Evolutionary conservation across 1,140 invertebrate genomes (phyloP).

Genomic region (Ericerus pela): DNA sequence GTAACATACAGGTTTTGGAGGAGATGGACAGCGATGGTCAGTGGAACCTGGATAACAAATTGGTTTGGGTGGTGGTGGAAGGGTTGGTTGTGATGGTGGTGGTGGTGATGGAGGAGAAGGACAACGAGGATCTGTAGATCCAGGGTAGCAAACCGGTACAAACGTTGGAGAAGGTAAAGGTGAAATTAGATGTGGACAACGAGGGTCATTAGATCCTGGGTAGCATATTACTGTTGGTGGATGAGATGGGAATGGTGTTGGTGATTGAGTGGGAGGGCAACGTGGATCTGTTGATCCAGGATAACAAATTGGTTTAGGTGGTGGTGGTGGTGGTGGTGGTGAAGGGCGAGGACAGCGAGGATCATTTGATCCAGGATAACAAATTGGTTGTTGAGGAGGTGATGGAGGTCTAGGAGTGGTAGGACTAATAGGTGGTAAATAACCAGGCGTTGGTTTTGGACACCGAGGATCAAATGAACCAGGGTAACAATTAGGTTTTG

Average conservation of each 20-base stretch:
- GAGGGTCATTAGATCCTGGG: slow-evolving; percentile 23
- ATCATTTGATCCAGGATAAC: slow-evolving; percentile 34
- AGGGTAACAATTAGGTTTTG: slow-evolving; percentile 23
- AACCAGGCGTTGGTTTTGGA: slow-evolving; percentile 23
- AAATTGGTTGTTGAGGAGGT: slow-evolving; percentile 22
- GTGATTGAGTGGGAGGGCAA: slow-evolving; percentile 24
- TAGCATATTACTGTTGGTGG: slow-evolving; percentile 24
- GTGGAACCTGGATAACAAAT: slow-evolving; percentile 25
- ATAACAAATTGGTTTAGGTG: slow-evolving; percentile 20
- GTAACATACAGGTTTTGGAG: slow-evolving; percentile 23
- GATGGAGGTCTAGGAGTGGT: slow-evolving; percentile 25
- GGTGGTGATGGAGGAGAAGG: slow-evolving; percentile 20
- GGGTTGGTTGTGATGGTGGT: slow-evolving; percentile 20
- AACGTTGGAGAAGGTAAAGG: slow-evolving; percentile 18
- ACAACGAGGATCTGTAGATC: slow-evolving; percentile 36
- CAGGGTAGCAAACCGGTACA: slow-evolving; percentile 37
- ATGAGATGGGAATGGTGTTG: slow-evolving; percentile 20
- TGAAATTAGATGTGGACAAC: slow-evolving; percentile 21
- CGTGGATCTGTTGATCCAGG: slow-evolving; percentile 29
- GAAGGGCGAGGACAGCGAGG: slow-evolving; percentile 32
- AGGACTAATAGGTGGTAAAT: slow-evolving; percentile 19
- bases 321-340: slow-evolving; percentile 15
- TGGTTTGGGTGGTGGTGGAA: slow-evolving; percentile 18
- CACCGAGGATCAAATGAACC: slow-evolving; percentile 31
- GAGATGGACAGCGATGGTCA: slow-evolving; percentile 21